These are phyloP conservation scores for Sinocyclocheilus anophthalmus DNA, from an alignment of 2,113 vertebrate genomes.

Conservation along the genomic window DNA sequence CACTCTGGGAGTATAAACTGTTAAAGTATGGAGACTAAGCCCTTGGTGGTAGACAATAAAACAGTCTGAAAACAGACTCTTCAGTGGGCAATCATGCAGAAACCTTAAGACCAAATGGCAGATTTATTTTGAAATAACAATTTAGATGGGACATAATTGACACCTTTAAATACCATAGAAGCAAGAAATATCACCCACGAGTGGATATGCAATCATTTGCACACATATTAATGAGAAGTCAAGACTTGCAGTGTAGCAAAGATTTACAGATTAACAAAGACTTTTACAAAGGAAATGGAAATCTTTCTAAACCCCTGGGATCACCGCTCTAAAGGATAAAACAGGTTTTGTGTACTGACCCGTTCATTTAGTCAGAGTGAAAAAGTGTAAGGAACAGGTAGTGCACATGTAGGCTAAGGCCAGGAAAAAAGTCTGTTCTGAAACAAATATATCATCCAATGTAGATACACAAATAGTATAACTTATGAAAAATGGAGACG, in stretches of 20 bases:
- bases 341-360: neutral
- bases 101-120: neutral
- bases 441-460: neutral
- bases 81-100: neutral
- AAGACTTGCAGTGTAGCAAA: conserved; percentile 1
- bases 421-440: neutral
- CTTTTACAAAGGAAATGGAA: conserved; percentile 12
- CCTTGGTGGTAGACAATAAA: neutral
- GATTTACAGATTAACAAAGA: conserved; percentile 19
- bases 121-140: neutral
- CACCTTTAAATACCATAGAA: neutral
- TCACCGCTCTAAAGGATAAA: conserved; percentile 13
- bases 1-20: neutral
- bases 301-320: conserved; percentile 15
- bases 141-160: neutral
- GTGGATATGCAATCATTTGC: conserved; percentile 4
- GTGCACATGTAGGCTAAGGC: neutral
- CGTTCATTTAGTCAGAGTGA: neutral
- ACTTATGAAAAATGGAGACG: neutral
- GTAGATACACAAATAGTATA: neutral
- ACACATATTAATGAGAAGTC: conserved; percentile 8
- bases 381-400: neutral
- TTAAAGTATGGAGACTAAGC: neutral
- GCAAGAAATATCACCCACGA: neutral
- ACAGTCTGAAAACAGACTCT: neutral